Percentiles rank a stretch among this genome's conserved stretches.
Conservation (phyloP, 2,113 vertebrate species). For the Microcebus lehilahytsara region DNA sequence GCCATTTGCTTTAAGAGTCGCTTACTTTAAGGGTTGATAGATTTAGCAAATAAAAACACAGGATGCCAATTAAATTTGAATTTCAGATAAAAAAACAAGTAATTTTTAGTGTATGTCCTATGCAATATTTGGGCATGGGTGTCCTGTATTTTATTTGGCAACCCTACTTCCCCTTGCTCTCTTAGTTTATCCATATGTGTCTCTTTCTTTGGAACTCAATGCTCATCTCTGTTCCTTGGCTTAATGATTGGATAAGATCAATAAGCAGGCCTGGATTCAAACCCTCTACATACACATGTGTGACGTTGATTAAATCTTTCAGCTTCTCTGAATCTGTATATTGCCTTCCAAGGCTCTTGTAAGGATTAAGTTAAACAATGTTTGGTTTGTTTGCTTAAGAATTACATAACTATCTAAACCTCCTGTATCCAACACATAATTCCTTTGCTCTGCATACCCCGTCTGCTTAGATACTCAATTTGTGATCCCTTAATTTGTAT, state of each 20-base stretch:
- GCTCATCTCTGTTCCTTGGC: neutral
- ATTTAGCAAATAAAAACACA: slow-evolving; percentile 8
- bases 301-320: slow-evolving; percentile 6
- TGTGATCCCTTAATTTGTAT: neutral
- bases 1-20: slow-evolving; percentile 1
- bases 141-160: slow-evolving; percentile 24
- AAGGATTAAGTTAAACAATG: slow-evolving; percentile 6
- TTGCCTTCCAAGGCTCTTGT: slow-evolving; percentile 8
- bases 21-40: slow-evolving; percentile 5
- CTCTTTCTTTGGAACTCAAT: slow-evolving; percentile 12
- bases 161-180: neutral
- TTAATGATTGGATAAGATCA: neutral
- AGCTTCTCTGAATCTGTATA: slow-evolving; percentile 36
- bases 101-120: neutral
- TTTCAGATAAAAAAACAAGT: slow-evolving; percentile 22
- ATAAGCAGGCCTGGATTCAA: neutral
- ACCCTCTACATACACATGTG: neutral
- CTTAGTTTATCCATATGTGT: neutral
- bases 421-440: neutral
- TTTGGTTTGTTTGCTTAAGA: slow-evolving; percentile 15
- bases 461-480: neutral
- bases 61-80: neutral
- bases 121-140: neutral
- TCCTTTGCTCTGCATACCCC: neutral
- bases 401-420: neutral